These are phyloP conservation scores for Panthera tigris DNA, from an alignment of 2,113 vertebrate genomes.

Conservation along the genomic window DNA sequence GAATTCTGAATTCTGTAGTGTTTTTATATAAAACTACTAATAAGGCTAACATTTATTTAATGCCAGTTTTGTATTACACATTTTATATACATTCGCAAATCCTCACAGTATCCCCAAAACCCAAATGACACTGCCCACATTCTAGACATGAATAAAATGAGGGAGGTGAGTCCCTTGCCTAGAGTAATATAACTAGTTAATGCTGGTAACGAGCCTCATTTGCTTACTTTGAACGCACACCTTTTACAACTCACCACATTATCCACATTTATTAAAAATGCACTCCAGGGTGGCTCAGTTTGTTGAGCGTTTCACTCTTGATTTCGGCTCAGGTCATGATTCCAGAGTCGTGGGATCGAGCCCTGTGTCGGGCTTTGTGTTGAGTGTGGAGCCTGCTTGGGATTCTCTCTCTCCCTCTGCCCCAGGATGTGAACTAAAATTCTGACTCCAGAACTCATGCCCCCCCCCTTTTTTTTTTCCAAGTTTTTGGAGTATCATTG, in stretches of 20 bases:
- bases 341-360: no score
- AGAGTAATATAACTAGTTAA: background rate
- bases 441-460: background rate
- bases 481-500: background rate
- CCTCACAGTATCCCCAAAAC: background rate
- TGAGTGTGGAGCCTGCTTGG: no score
- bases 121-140: background rate
- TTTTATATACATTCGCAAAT: background rate
- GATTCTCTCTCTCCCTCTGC: no score
- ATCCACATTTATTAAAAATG: background rate
- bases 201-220: background rate
- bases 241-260: background rate
- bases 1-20: background rate
- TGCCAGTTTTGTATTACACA: background rate
- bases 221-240: background rate
- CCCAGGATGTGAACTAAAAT: background rate
- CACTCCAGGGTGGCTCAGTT: background rate
- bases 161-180: background rate
- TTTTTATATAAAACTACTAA: background rate
- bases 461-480: background rate
- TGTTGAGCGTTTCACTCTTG: no score
- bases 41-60: background rate
- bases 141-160: conserved; percentile 13
- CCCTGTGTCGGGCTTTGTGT: no score
- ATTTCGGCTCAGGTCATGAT: no score